Percentiles rank a stretch among this genome's conserved stretches.
phyloP scores from a whole-genome alignment of 2,113 vertebrate genomes.

The Salvelinus namaycush region DNA sequence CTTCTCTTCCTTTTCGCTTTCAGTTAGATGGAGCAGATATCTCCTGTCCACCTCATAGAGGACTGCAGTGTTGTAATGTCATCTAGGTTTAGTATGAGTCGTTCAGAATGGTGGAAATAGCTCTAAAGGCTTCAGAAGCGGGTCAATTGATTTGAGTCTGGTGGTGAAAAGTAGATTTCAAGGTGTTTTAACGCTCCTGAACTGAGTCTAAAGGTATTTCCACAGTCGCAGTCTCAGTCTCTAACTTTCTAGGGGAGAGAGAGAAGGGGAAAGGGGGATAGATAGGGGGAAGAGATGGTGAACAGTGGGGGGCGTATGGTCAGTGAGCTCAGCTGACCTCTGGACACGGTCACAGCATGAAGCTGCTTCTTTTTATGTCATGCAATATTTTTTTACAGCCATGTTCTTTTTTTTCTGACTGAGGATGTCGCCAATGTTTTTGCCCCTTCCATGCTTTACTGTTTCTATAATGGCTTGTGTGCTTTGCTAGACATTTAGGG shows the following conservation, averaged over 20 bases:
- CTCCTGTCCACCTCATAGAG: too few relatives aligned
- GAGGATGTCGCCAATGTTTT: too few relatives aligned
- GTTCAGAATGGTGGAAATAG: constrained; percentile 1
- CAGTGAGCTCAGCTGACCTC: neutral
- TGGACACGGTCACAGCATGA: neutral
- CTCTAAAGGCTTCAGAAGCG: constrained; percentile 4
- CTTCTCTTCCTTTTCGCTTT: too few relatives aligned
- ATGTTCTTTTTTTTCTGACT: too few relatives aligned
- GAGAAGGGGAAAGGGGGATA: neutral
- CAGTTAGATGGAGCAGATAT: too few relatives aligned
- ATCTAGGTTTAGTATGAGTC: constrained; percentile 12
- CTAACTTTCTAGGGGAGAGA: neutral
- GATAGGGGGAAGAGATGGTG: neutral
- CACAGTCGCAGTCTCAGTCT: neutral
- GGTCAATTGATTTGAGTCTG: constrained; percentile 2
- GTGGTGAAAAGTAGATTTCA: constrained; percentile 19
- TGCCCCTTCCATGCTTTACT: too few relatives aligned
- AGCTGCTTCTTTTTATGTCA: neutral
- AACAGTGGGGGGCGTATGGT: neutral
- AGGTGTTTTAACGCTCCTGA: constrained; percentile 13
- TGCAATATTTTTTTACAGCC: neutral
- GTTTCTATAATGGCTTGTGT: too few relatives aligned
- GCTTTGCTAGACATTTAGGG: too few relatives aligned
- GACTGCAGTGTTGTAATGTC: neutral
- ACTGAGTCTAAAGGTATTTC: constrained; percentile 15